phyloP scores from a whole-genome alignment of 2,797 vertebrate genomes.

The Danio albolineatus region DNA sequence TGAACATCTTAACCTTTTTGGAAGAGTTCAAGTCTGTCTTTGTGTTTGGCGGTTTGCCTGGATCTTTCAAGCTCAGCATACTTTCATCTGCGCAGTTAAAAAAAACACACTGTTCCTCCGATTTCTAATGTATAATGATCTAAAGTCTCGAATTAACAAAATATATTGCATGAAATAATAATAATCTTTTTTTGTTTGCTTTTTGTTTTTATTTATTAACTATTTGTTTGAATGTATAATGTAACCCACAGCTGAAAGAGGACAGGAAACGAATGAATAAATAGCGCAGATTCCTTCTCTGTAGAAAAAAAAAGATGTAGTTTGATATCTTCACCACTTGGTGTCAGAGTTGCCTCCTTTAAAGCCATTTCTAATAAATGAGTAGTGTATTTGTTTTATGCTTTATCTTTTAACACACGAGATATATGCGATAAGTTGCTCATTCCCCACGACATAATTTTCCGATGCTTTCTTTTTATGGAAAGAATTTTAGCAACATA shows the following conservation, averaged over 20 bases:
- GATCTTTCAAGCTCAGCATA: conserved; percentile 68
- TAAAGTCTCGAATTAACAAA: not conserved
- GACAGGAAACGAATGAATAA: not conserved
- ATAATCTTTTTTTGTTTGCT: too few species aligned
- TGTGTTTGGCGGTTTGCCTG: conserved; percentile 82
- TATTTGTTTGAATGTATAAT: not conserved
- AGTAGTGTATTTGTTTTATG: not conserved
- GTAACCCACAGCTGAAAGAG: not conserved
- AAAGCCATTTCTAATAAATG: conserved; percentile 13
- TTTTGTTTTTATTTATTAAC: not conserved
- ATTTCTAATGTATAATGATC: not conserved
- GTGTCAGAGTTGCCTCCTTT: conserved; percentile 76
- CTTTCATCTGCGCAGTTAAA: conserved; percentile 24
- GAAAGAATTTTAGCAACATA: not conserved
- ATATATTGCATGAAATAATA: not conserved
- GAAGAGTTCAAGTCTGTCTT: conserved; percentile 78
- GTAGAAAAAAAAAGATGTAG: conserved; percentile 51
- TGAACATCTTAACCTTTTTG: conserved; percentile 87
- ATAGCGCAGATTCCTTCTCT: not conserved
- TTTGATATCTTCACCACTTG: conserved; percentile 72
- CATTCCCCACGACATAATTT: not conserved
- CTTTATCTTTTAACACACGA: not conserved
- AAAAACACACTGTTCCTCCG: not conserved
- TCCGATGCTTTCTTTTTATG: not conserved
- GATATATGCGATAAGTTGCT: too few species aligned